Evolutionary conservation across 2,113 vertebrate species (phyloP).

Genomic region (Dolichotis patagonum): DNA sequence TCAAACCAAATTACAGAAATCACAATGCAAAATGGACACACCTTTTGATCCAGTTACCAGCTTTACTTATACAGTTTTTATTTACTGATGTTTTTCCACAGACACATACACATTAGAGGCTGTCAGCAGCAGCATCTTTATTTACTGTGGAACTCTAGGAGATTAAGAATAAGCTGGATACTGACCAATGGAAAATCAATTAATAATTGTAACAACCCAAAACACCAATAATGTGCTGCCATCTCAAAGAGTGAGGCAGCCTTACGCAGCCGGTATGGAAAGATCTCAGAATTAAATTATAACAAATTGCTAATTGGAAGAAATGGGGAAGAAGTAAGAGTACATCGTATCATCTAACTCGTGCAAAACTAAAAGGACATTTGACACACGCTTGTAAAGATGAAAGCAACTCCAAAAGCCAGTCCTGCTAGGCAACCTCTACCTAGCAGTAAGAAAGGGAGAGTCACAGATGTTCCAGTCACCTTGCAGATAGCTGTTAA

Average conservation of each 20-base stretch:
- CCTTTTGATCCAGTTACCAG: not conserved
- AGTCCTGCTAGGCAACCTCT: not conserved
- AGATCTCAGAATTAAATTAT: not conserved
- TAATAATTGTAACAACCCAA: not conserved
- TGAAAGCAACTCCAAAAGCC: not conserved
- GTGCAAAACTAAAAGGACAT: not conserved
- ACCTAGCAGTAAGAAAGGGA: not conserved
- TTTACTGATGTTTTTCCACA: not conserved
- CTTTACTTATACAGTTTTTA: constrained; percentile 25
- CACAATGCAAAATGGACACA: not conserved
- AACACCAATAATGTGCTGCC: not conserved
- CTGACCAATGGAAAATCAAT: not conserved
- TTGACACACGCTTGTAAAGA: not conserved
- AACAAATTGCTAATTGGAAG: not conserved
- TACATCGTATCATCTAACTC: not conserved
- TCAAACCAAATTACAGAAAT: not conserved
- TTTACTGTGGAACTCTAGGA: constrained; percentile 51
- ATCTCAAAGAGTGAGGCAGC: not conserved
- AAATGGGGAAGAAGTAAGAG: not conserved
- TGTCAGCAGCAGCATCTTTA: not conserved
- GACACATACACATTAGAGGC: not conserved
- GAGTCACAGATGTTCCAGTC: not conserved
- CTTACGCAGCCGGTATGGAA: not conserved
- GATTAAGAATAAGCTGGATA: not conserved
- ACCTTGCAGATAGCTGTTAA: not conserved